Conservation (phyloP, 35 echinoderm and acorn worm species). For the Eucidaris tribuloides region DNA sequence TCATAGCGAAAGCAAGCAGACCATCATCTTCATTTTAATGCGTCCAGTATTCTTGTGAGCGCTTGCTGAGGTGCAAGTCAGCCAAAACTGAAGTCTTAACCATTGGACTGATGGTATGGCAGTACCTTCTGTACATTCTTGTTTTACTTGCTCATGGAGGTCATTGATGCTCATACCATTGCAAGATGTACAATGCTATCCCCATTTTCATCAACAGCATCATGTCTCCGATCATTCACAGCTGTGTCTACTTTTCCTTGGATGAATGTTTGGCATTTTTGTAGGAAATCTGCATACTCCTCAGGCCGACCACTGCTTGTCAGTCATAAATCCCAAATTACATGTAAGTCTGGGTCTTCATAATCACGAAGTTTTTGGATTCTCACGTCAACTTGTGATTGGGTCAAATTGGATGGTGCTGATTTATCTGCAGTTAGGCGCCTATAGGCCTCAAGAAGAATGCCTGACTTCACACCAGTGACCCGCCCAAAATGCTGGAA, state of each 20-base stretch:
- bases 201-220: background rate
- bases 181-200: conserved; percentile 6
- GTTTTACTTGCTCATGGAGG: conserved; percentile 17
- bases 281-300: conserved; percentile 23
- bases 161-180: conserved; percentile 2
- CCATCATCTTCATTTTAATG: conserved; percentile 32
- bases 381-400: background rate
- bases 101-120: background rate
- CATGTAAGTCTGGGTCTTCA: background rate
- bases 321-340: conserved; percentile 1
- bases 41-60: conserved; percentile 1
- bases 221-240: conserved; percentile 21
- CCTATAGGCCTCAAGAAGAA: background rate
- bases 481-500: background rate
- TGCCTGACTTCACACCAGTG: background rate
- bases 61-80: background rate
- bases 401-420: background rate
- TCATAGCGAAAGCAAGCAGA: conserved; percentile 2
- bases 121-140: conserved; percentile 22
- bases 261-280: conserved; percentile 16
- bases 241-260: conserved; percentile 12
- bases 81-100: conserved; percentile 29
- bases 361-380: too few relatives aligned
- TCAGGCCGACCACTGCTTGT: background rate
- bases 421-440: background rate